Conservation (phyloP, 2,113 vertebrate species). For the Cryptomyrus ogoouensis region DNA sequence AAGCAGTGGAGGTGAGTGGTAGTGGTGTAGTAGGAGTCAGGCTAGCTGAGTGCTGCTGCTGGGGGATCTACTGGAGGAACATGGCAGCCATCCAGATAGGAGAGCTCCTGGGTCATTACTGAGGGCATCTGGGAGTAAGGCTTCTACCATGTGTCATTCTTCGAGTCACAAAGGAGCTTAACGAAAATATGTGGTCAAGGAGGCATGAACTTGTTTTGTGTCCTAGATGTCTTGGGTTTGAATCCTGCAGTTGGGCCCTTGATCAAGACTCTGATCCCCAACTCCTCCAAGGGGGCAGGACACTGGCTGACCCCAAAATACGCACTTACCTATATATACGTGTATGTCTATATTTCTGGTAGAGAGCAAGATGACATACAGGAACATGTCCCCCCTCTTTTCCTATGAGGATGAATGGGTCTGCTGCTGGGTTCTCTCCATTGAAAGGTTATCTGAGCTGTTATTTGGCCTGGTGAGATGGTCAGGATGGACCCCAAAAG, state of each 20-base stretch:
- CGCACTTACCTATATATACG: neutral
- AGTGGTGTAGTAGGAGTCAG: neutral
- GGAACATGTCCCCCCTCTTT: neutral
- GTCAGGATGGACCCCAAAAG: neutral
- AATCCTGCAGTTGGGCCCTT: neutral
- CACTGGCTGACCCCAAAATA: neutral
- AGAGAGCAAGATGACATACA: neutral
- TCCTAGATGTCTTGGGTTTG: neutral
- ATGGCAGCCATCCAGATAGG: neutral
- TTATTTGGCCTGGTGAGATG: neutral
- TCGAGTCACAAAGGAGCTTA: neutral
- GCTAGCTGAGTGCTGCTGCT: neutral
- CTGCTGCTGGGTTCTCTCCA: neutral
- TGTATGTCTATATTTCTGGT: neutral
- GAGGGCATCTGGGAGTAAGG: neutral
- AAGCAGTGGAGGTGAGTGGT: neutral
- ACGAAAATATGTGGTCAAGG: neutral
- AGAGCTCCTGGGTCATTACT: neutral
- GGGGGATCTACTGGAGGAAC: neutral
- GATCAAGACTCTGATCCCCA: neutral
- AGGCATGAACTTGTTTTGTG: neutral
- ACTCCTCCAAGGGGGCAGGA: neutral
- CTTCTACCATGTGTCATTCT: neutral
- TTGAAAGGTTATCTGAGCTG: neutral
- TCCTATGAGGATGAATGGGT: neutral